Evolutionary conservation across 1,140 invertebrate species (phyloP).

Genomic region (Diuraphis noxia): DNA sequence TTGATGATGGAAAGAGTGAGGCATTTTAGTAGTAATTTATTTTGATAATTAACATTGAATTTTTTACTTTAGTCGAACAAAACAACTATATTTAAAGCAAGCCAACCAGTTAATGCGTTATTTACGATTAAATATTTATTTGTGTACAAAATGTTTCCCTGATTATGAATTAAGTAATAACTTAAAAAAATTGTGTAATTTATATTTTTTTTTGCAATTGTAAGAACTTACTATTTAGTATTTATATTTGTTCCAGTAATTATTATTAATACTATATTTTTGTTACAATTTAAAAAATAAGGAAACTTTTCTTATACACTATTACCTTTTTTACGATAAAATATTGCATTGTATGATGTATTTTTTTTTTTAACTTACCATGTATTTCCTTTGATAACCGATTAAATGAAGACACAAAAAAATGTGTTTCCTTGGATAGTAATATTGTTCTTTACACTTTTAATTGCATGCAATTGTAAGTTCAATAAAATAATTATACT

Average conservation of each 20-base stretch:
- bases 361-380: not conserved
- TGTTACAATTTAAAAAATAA: too few relatives aligned
- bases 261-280: too few relatives aligned
- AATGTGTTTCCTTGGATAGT: not conserved
- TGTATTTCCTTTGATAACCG: not conserved
- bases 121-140: not conserved
- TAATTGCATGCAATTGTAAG: not conserved
- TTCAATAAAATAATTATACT: not conserved
- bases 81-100: too few relatives aligned
- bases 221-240: too few relatives aligned
- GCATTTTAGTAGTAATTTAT: not conserved
- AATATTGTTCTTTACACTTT: not conserved
- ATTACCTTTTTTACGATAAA: too few relatives aligned
- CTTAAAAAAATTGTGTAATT: too few relatives aligned
- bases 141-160: not conserved
- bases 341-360: too few relatives aligned
- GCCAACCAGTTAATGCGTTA: not conserved
- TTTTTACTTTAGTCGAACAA: not conserved
- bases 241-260: too few relatives aligned
- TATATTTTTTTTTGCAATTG: too few relatives aligned
- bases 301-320: too few relatives aligned
- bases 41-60: not conserved
- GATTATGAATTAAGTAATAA: not conserved
- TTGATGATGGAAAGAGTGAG: not conserved
- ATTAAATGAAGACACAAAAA: not conserved